Percentiles rank a stretch among this genome's conserved stretches.
These are phyloP conservation scores for Aleiodes sp. DNA, from an alignment of 1,140 invertebrate species.

Conservation along the genomic window DNA sequence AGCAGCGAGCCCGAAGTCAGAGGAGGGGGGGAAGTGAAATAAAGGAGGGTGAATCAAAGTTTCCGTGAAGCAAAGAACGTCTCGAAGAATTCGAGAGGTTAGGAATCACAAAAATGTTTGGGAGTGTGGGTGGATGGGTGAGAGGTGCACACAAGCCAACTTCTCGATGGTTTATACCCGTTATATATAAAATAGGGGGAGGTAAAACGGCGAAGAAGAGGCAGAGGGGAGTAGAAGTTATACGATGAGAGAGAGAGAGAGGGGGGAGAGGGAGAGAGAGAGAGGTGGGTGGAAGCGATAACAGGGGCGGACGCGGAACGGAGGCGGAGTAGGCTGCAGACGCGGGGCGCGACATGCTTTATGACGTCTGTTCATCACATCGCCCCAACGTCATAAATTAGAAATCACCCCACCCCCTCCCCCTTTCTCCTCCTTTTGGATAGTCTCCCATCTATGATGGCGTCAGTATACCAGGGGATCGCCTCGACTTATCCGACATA, in stretches of 20 bases:
- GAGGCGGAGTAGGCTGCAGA: slow-evolving; percentile 54
- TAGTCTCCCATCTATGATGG: slow-evolving; percentile 47
- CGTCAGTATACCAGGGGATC: slow-evolving; percentile 32
- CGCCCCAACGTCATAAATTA: slow-evolving; percentile 66
- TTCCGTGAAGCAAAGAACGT: slow-evolving; percentile 3
- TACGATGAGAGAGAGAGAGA: slow-evolving; percentile 16
- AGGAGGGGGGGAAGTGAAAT: neutral
- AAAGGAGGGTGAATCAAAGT: slow-evolving; percentile 17
- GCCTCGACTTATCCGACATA: slow-evolving; percentile 36
- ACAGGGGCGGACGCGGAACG: slow-evolving; percentile 45
- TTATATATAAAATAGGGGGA: slow-evolving; percentile 11
- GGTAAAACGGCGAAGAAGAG: neutral
- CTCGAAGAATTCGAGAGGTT: slow-evolving; percentile 15
- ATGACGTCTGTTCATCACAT: slow-evolving; percentile 68
- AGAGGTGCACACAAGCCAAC: neutral
- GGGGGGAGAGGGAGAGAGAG: slow-evolving; percentile 25
- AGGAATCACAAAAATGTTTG: slow-evolving; percentile 22
- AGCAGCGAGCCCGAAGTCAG: neutral
- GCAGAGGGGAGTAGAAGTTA: slow-evolving; percentile 5
- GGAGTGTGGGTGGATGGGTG: slow-evolving; percentile 24
- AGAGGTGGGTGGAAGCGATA: slow-evolving; percentile 43
- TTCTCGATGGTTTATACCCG: neutral
- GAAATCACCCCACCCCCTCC: slow-evolving; percentile 65
- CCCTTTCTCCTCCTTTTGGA: too few species aligned
- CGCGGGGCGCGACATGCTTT: slow-evolving; percentile 64